Evolutionary conservation across 2,113 vertebrate genomes (phyloP), one percentile per base, ranked within the genome.

Genomic region (Scortum barcoo): DNA sequence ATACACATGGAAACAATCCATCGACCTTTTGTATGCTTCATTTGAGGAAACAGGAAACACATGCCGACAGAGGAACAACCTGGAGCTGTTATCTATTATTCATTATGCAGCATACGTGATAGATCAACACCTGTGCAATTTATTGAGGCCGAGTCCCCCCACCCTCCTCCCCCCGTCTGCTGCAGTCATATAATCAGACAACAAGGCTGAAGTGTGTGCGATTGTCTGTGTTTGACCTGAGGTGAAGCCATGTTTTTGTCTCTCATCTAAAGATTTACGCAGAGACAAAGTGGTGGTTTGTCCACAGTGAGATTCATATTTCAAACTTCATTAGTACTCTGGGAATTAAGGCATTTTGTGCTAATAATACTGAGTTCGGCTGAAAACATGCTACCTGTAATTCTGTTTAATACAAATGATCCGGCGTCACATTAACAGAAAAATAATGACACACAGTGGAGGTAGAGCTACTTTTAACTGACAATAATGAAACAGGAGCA

Each of bases 31-130:
- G 1, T 48, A 12, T 11, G 50, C 53, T 76, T 11, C 33, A 28
- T 58, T 46, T 14, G 13, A 76, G 57, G 24, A 48, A 76, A 54
- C 36, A 72, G 48, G 77, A 63, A 53, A 60, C 11, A 56, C 17
- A 24, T 30, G 65, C 20, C 17, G 13, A 60, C 5, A 56, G 38
- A 71, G 38, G 17, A 78, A 77, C 54, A 46, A 66, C 78, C 78
- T 58, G 66, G 4, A 81, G 66, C 42, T 36, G 67, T 56, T 67
- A 83, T 86, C 54, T 78, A 73, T 91, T 73, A 87, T 88, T 89
- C 76, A 85, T 72, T 50, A 70, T 50, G 69, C 28, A 48, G 26
- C 69, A 51, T 44, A 38, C 5, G 20, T 76, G 80, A 87, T 69
- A 62, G 50, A 84, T 72, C 36, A 17, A 80, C 83, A 77, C 62